These are phyloP conservation scores for Eristalis pertinax DNA, from an alignment of 2,888 invertebrate genomes.

Conservation along the genomic window DNA sequence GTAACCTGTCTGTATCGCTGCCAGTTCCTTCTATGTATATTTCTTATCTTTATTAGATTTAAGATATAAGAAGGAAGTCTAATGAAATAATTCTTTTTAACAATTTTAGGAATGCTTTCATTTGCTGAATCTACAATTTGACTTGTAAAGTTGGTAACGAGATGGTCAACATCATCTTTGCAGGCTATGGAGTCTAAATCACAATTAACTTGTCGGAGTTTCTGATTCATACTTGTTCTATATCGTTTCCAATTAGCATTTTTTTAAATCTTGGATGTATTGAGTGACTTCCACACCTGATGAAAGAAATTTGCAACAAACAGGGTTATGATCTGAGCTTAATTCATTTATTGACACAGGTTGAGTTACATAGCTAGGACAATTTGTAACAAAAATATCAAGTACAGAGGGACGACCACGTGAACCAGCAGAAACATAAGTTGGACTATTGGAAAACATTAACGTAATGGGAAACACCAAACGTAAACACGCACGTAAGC, in stretches of 20 bases:
- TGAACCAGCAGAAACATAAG: too few relatives aligned
- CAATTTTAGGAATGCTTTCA: background rate
- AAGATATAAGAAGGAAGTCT: background rate
- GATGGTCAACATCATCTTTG: background rate
- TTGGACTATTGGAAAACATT: too few relatives aligned
- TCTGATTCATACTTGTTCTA: background rate
- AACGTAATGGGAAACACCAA: too few relatives aligned
- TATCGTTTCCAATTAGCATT: background rate
- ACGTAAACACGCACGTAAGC: too few relatives aligned
- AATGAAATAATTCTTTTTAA: background rate
- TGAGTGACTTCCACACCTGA: background rate
- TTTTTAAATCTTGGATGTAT: background rate
- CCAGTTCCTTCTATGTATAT: too few relatives aligned
- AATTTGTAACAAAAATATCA: background rate
- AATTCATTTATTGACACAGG: background rate
- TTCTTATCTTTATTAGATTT: background rate
- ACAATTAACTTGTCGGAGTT: too few relatives aligned
- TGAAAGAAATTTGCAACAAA: background rate
- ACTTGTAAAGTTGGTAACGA: background rate
- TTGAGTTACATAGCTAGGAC: background rate
- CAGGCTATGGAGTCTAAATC: background rate
- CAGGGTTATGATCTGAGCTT: slow-evolving; percentile 23
- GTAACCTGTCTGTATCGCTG: too few relatives aligned
- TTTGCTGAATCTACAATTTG: background rate
- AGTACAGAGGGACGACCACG: too few relatives aligned